Conservation (phyloP, 2,113 vertebrate genomes). For the Speoplatyrhinus poulsoni region DNA sequence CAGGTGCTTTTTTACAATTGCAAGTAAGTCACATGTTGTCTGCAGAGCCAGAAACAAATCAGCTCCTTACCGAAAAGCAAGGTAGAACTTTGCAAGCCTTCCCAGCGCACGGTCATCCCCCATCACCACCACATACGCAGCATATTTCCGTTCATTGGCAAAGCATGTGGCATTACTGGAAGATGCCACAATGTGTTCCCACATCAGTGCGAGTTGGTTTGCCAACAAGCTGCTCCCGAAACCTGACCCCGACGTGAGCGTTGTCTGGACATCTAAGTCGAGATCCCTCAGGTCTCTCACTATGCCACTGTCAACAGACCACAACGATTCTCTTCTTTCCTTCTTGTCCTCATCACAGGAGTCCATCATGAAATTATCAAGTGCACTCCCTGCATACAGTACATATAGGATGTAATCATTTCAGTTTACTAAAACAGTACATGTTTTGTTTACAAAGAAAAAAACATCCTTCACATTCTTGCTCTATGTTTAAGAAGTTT, state of each 20-base stretch:
- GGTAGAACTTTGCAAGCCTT: constrained; percentile 78
- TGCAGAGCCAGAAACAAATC: not conserved
- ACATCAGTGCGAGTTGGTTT: constrained; percentile 64
- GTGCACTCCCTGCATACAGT: constrained; percentile 76
- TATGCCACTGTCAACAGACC: constrained; percentile 82
- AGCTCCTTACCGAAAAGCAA: constrained; percentile 76
- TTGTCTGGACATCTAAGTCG: constrained; percentile 21
- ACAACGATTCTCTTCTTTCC: constrained; percentile 56
- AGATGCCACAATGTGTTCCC: constrained; percentile 38
- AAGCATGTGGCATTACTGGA: constrained; percentile 35
- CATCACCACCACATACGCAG: constrained; percentile 81
- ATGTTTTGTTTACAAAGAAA: not conserved
- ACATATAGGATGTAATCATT: too few species aligned
- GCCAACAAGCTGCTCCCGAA: constrained; percentile 67
- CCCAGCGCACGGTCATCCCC: constrained; percentile 85
- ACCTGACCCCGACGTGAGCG: constrained; percentile 74
- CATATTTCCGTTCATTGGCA: constrained; percentile 69
- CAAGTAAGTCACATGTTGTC: too few species aligned
- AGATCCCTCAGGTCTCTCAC: constrained; percentile 73
- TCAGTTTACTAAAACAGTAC: too few species aligned
- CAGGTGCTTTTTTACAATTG: too few species aligned
- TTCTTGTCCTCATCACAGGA: constrained; percentile 28
- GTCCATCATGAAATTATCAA: constrained; percentile 74
- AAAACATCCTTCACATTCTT: not conserved
- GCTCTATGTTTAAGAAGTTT: not conserved